phyloP scores from a whole-genome alignment of 23 tunicate species.

The Botrylloides violaceus region DNA sequence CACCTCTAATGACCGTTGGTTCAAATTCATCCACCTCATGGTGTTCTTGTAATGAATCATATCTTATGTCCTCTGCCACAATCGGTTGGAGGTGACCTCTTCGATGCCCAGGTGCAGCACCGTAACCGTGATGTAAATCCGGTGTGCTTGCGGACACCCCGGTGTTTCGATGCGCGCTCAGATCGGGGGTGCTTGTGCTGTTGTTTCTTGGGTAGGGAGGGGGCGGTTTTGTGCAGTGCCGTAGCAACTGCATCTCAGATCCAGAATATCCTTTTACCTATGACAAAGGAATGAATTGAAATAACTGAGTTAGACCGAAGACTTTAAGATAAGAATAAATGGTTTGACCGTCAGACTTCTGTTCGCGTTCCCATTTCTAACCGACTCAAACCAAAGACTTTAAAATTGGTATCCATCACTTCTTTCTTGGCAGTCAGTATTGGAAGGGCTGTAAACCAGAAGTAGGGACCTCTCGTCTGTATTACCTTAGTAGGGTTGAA shows the following conservation, averaged over 20 bases:
- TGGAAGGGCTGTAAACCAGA: too few relatives aligned
- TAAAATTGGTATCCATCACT: too few relatives aligned
- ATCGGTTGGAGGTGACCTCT: conserved; percentile 10
- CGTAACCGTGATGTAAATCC: conserved; percentile 46
- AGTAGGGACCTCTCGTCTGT: too few relatives aligned
- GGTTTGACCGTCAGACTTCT: too few relatives aligned
- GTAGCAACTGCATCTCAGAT: conserved; percentile 71
- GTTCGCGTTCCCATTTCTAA: too few relatives aligned
- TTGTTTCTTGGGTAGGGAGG: conserved; percentile 28
- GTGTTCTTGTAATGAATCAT: not conserved
- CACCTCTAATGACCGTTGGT: conserved; percentile 7
- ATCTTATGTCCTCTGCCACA: not conserved
- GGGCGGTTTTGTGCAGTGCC: conserved; percentile 49
- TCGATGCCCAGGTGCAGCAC: conserved; percentile 15
- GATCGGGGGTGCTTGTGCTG: conserved; percentile 87
- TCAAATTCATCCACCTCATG: conserved; percentile 1
- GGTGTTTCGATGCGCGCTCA: conserved; percentile 42
- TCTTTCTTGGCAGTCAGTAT: too few relatives aligned
- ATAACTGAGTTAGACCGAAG: too few relatives aligned
- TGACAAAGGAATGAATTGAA: not conserved
- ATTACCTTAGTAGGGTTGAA: too few relatives aligned
- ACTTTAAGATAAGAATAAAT: too few relatives aligned
- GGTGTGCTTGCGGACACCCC: conserved; percentile 82
- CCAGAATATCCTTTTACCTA: conserved; percentile 40
- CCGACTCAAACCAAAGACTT: too few relatives aligned